Base-by-base conservation (phyloP, 2,888 invertebrate genomes). In the Pristionchus mayeri region DNA sequence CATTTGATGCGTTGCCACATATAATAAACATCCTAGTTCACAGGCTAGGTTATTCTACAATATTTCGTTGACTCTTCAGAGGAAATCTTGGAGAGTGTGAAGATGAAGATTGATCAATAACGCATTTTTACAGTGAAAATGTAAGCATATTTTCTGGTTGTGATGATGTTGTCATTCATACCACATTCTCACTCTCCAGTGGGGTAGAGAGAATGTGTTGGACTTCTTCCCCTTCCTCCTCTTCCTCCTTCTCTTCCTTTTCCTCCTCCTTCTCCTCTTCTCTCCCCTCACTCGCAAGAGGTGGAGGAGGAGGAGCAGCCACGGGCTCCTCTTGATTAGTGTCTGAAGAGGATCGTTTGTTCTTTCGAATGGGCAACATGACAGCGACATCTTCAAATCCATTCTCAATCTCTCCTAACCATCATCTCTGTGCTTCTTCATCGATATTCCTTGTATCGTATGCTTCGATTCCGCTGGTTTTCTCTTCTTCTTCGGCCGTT, bases 381-480 rank as follows among this genome's bases (percentile, higher is more conserved):
- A n/a, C n/a, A n/a, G n/a, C n/a, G n/a, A n/a, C n/a, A n/a, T n/a
- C n/a, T n/a, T n/a, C n/a, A n/a, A n/a, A n/a, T n/a, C n/a, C n/a
- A n/a, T n/a, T n/a, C n/a, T n/a, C n/a, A 44, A 44, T 44, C 13
- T 44, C 3, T 37, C 4, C 24, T 27, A 11, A 76, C 44, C 76
- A 76, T 44, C 48, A 48, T 44, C 44, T 76, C 76, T 18, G 30
- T 76, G 76, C 24, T 76, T 76, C 76, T 76, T 76, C 27, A 76
- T 76, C 13, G 48, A 76, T 16, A 76, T 48, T n/a, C 76, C 50
- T 27, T 48, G 34, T 16, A 76, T 76, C 3, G 34, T 34, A 9
- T 44, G 18, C 76, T 76, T 67, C 30, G 30, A 27, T n/a, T 18
- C 37, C 67, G 67, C 67, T 40, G 34, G 67, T 27, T 76, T 76